A percentile compares a stretch with the other conserved stretches of the same genome.
These are phyloP conservation scores for Chaetogeoica ovagalla DNA, from an alignment of 2,888 invertebrate genomes.

Conservation along the genomic window DNA sequence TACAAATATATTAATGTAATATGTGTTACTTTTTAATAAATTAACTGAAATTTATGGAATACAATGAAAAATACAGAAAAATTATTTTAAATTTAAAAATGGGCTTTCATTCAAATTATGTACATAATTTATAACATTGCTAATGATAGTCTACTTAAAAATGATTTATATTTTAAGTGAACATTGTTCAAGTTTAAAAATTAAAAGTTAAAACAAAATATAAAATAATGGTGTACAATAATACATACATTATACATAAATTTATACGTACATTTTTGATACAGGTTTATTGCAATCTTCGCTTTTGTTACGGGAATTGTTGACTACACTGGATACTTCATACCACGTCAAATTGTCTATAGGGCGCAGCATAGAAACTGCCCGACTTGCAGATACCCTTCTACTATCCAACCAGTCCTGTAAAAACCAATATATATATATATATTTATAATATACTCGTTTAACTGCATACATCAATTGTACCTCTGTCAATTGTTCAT, in stretches of 20 bases:
- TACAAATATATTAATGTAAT: too few species aligned
- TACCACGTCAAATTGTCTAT: conserved; percentile 67
- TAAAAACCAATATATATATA: conserved; percentile 11
- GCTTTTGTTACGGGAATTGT: conserved; percentile 72
- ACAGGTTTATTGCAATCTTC: conserved; percentile 60
- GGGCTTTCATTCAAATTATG: too few species aligned
- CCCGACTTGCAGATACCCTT: conserved; percentile 63
- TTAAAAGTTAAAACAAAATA: not conserved
- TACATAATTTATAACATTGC: too few species aligned
- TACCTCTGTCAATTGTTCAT: conserved; percentile 69
- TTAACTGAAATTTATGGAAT: too few species aligned
- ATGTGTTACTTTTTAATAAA: too few species aligned
- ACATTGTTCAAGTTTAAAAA: too few species aligned
- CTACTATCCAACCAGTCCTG: conserved; percentile 72
- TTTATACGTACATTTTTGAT: conserved; percentile 48
- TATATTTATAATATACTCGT: not conserved
- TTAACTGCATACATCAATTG: conserved; percentile 33
- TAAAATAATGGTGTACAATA: not conserved
- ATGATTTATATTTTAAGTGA: too few species aligned
- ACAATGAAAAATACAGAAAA: too few species aligned
- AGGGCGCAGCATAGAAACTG: conserved; percentile 65
- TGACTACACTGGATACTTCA: conserved; percentile 72
- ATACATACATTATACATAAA: conserved; percentile 39
- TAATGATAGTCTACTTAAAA: too few species aligned
- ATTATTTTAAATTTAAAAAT: too few species aligned